Conservation (phyloP, 2,113 vertebrate genomes). For the Falco punctatus region DNA sequence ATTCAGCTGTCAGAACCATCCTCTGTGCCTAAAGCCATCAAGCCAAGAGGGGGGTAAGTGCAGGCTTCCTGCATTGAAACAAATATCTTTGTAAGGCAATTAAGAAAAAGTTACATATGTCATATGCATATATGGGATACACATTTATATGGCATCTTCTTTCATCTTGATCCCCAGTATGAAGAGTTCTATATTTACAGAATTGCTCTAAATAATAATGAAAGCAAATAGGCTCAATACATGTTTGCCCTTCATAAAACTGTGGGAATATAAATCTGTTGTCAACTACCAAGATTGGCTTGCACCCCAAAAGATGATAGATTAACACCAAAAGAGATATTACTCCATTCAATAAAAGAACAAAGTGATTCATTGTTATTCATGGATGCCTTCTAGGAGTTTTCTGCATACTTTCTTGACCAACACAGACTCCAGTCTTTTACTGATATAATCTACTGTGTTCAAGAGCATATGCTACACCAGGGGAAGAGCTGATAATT, state of each 20-base stretch:
- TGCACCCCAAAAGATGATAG: background rate
- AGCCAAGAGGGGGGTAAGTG: background rate
- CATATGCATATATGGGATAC: background rate
- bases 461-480: background rate
- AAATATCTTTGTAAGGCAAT: background rate
- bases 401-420: background rate
- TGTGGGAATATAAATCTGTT: background rate
- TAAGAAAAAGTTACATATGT: background rate
- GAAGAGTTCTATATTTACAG: background rate
- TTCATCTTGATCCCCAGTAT: background rate
- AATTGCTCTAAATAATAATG: background rate
- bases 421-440: background rate
- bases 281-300: background rate
- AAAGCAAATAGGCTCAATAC: background rate
- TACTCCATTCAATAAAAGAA: background rate
- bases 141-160: background rate
- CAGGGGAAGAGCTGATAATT: background rate
- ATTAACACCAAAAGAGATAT: background rate
- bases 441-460: background rate
- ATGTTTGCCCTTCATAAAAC: background rate
- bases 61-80: background rate
- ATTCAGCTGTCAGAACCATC: background rate
- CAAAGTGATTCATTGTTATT: background rate
- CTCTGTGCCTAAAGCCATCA: background rate
- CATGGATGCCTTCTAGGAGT: background rate